phyloP scores from a whole-genome alignment of 2,888 invertebrate genomes.

The Pseudococcus jackbeardsleyi region DNA sequence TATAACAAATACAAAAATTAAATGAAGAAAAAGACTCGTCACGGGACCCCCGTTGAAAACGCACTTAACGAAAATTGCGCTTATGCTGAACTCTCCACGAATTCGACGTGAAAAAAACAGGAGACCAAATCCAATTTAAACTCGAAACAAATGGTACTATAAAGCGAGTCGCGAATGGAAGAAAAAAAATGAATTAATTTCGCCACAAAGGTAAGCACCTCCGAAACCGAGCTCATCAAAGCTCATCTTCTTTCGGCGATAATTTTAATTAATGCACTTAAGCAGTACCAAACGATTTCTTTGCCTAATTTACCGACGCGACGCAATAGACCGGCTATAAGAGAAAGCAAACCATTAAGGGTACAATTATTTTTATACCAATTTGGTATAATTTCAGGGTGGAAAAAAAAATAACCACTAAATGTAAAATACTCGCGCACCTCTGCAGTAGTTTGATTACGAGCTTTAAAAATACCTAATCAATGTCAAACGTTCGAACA shows the following conservation, averaged over 20 bases:
- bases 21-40: conserved; percentile 28
- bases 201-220: not conserved
- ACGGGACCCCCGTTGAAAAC: conserved; percentile 24
- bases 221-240: not conserved
- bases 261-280: conserved; percentile 15
- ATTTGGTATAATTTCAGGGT: not conserved
- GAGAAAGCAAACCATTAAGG: not conserved
- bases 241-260: not conserved
- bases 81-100: not conserved
- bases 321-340: not conserved
- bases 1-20: conserved; percentile 31
- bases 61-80: conserved; percentile 30
- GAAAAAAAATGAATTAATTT: conserved; percentile 20
- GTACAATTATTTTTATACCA: conserved; percentile 2
- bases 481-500: conserved; percentile 13
- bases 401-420: not conserved
- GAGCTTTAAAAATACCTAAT: conserved; percentile 5
- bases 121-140: not conserved
- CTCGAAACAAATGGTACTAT: not conserved
- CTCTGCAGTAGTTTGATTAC: not conserved
- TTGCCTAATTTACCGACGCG: not conserved
- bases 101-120: not conserved
- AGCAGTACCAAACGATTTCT: not conserved
- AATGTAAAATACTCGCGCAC: not conserved
- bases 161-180: conserved; percentile 1